Conservation (phyloP, 2,888 invertebrate genomes). For the Sinotaia quadrata region DNA sequence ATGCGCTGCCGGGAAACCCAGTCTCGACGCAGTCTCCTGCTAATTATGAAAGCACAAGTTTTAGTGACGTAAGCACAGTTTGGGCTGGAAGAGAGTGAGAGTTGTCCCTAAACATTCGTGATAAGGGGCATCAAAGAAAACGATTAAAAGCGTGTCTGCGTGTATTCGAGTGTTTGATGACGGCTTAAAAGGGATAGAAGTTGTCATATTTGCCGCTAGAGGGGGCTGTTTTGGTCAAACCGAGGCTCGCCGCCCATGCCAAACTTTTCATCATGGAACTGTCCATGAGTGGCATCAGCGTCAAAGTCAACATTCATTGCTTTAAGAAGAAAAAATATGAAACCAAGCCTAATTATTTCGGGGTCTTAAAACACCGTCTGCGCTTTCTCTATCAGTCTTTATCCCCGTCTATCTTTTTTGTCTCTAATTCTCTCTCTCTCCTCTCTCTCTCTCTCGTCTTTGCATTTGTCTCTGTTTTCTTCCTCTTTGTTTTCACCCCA, state of each 20-base stretch:
- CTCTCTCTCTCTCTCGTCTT: too few relatives aligned
- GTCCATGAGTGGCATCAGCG: neutral
- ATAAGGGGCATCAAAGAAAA: conserved; percentile 20
- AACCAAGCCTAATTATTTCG: too few relatives aligned
- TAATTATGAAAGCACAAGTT: neutral
- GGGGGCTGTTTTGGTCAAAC: conserved; percentile 12
- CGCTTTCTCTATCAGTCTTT: too few relatives aligned
- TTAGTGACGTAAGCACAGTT: conserved; percentile 3
- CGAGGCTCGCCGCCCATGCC: conserved; percentile 2
- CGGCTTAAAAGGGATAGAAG: conserved; percentile 14
- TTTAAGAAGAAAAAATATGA: too few relatives aligned
- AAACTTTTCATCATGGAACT: neutral
- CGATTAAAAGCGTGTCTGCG: conserved; percentile 9
- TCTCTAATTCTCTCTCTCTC: too few relatives aligned
- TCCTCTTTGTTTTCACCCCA: too few relatives aligned
- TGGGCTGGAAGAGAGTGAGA: conserved; percentile 7
- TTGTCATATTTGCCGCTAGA: conserved; percentile 1
- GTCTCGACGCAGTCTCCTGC: neutral
- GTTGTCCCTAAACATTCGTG: conserved; percentile 8
- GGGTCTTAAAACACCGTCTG: too few relatives aligned
- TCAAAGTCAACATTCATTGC: neutral
- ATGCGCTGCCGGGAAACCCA: conserved; percentile 6
- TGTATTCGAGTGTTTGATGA: conserved; percentile 10
- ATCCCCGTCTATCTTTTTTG: too few relatives aligned
- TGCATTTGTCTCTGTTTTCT: too few relatives aligned